A percentile compares a stretch with the other conserved stretches of the same genome.
These are phyloP conservation scores for Stegodyphus dumicola DNA, from an alignment of 1,140 invertebrate genomes.

Conservation along the genomic window DNA sequence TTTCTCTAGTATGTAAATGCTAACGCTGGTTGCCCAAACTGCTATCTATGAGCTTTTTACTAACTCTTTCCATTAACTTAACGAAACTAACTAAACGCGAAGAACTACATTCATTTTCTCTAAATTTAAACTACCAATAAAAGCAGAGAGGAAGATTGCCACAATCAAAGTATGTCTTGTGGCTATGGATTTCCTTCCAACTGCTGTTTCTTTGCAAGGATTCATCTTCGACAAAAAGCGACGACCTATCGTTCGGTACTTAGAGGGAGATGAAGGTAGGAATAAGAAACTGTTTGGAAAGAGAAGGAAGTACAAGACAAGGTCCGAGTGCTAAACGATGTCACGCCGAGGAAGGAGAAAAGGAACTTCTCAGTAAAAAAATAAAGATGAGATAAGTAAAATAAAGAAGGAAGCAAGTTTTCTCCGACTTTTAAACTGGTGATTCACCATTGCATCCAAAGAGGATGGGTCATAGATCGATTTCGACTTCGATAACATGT, in stretches of 20 bases:
- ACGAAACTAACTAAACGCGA: too few relatives aligned
- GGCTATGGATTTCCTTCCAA: too few relatives aligned
- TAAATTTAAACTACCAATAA: too few relatives aligned
- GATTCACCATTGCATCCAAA: background rate
- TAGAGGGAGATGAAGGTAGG: constrained; percentile 4
- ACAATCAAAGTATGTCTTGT: too few relatives aligned
- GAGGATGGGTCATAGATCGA: constrained; percentile 13
- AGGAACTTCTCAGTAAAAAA: background rate
- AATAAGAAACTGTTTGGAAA: constrained; percentile 32
- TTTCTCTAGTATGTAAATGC: too few relatives aligned
- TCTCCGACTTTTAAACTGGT: constrained; percentile 25
- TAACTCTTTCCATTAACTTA: too few relatives aligned
- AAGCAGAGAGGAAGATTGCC: too few relatives aligned
- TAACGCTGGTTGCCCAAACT: too few relatives aligned
- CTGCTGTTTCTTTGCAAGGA: too few relatives aligned
- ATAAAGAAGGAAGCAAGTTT: constrained; percentile 35
- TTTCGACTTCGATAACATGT: background rate
- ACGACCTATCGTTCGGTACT: background rate
- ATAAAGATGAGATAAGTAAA: background rate
- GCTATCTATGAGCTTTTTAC: too few relatives aligned
- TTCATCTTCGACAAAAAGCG: too few relatives aligned
- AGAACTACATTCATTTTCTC: too few relatives aligned
- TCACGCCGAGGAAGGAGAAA: constrained; percentile 2
- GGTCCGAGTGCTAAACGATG: constrained; percentile 46
- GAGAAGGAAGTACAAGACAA: constrained; percentile 19